A percentile compares a stretch with the other conserved stretches of the same genome.
Evolutionary conservation across 2,797 vertebrate species (phyloP).

Genomic region (Ispidina lecontei): DNA sequence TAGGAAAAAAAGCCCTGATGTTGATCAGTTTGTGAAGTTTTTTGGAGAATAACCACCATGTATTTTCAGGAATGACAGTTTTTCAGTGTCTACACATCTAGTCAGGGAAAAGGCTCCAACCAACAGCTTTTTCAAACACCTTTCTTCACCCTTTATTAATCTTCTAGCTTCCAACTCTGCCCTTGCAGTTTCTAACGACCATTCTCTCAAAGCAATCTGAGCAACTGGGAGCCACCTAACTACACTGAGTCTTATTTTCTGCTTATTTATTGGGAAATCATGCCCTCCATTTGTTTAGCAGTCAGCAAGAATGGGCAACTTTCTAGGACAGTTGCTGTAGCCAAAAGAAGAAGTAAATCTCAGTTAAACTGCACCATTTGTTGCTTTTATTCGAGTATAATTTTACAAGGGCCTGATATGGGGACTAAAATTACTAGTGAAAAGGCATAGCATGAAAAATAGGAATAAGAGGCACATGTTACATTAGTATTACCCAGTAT

Average conservation of each 20-base stretch:
- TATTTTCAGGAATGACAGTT: background rate
- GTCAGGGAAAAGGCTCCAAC: background rate
- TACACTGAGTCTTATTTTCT: background rate
- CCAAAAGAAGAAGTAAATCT: background rate
- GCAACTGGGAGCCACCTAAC: background rate
- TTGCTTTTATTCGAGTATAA: background rate
- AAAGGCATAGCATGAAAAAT: constrained; percentile 49
- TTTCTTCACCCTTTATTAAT: background rate
- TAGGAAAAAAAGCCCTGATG: background rate
- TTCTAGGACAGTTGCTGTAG: background rate
- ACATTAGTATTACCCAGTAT: background rate
- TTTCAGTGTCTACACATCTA: background rate
- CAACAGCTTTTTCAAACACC: background rate
- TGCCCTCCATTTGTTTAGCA: background rate
- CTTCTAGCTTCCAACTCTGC: background rate
- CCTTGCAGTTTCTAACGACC: background rate
- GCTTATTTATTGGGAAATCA: background rate
- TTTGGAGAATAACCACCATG: background rate
- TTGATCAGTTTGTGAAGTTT: background rate
- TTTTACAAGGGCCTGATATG: constrained; percentile 20
- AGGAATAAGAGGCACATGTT: constrained; percentile 28
- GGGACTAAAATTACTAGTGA: constrained; percentile 8
- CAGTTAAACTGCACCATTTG: background rate
- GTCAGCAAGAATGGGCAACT: background rate
- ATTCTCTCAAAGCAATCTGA: background rate